Percentiles rank a stretch among this genome's conserved stretches.
Evolutionary conservation across 2,888 invertebrate genomes (phyloP).

Genomic region (Odontocerum albicorne): DNA sequence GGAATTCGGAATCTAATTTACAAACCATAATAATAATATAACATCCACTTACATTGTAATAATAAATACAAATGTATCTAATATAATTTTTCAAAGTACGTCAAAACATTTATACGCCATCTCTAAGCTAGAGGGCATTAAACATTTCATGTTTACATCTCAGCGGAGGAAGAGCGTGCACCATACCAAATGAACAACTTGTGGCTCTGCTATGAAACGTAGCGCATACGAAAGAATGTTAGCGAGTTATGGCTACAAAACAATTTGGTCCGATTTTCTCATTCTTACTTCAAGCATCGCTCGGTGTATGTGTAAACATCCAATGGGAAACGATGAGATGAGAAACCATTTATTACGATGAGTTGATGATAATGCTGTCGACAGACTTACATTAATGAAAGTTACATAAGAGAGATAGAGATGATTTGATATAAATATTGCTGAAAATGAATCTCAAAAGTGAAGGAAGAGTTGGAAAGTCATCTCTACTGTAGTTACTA

Average conservation of each 20-base stretch:
- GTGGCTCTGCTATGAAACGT: neutral
- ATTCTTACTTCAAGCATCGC: slow-evolving; percentile 21
- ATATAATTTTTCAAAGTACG: slow-evolving; percentile 26
- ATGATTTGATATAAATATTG: slow-evolving; percentile 23
- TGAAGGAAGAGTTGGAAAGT: slow-evolving; percentile 6
- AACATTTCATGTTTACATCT: slow-evolving; percentile 10
- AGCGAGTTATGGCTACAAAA: slow-evolving; percentile 2
- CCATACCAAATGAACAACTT: no score
- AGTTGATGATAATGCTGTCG: slow-evolving; percentile 13
- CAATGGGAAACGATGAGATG: no score
- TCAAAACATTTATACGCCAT: slow-evolving; percentile 24
- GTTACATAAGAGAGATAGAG: slow-evolving; percentile 18
- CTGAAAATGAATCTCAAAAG: slow-evolving; percentile 18
- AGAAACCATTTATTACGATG: slow-evolving; percentile 22
- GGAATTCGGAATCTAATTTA: slow-evolving; percentile 20
- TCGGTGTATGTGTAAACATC: no score
- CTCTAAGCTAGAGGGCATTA: slow-evolving; percentile 20
- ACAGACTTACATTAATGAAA: slow-evolving; percentile 21
- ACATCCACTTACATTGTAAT: slow-evolving; percentile 21
- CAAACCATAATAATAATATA: slow-evolving; percentile 15
- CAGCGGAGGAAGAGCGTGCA: no score
- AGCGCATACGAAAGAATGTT: neutral
- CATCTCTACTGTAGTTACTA: neutral
- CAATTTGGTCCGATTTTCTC: slow-evolving; percentile 27
- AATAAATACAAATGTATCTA: slow-evolving; percentile 29